These are phyloP conservation scores for Macaca mulatta DNA, from an alignment of 2,113 vertebrate genomes.

Conservation along the genomic window DNA sequence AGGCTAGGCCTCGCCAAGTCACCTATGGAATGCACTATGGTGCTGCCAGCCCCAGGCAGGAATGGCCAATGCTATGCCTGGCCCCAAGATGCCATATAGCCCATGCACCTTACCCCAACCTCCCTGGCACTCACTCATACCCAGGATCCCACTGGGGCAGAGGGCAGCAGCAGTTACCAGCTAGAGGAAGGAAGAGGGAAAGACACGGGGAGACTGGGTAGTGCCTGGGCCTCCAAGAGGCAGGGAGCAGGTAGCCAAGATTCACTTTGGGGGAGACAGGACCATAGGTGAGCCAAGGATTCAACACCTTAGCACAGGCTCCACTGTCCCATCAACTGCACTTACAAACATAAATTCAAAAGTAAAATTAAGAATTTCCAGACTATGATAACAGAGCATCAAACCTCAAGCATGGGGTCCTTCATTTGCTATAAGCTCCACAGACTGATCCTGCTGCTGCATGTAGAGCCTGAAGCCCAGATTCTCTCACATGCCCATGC, in stretches of 20 bases:
- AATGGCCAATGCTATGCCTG: background rate
- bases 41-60: background rate
- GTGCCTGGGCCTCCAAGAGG: background rate
- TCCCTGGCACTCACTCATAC: background rate
- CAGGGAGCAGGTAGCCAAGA: background rate
- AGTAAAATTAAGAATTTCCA: background rate
- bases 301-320: background rate
- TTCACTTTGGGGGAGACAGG: background rate
- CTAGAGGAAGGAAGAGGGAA: accelerated
- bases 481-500: background rate
- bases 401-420: background rate
- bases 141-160: background rate
- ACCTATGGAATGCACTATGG: background rate
- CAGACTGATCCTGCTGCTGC: background rate
- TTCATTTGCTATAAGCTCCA: background rate
- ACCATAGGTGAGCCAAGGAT: background rate
- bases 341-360: background rate
- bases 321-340: background rate
- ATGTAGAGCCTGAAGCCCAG: background rate
- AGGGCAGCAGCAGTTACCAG: background rate
- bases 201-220: background rate
- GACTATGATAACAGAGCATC: background rate
- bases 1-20: background rate
- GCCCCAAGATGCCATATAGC: background rate
- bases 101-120: background rate